These are phyloP conservation scores for Zonitis immaculata DNA, from an alignment of 2,888 invertebrate species.

Conservation along the genomic window DNA sequence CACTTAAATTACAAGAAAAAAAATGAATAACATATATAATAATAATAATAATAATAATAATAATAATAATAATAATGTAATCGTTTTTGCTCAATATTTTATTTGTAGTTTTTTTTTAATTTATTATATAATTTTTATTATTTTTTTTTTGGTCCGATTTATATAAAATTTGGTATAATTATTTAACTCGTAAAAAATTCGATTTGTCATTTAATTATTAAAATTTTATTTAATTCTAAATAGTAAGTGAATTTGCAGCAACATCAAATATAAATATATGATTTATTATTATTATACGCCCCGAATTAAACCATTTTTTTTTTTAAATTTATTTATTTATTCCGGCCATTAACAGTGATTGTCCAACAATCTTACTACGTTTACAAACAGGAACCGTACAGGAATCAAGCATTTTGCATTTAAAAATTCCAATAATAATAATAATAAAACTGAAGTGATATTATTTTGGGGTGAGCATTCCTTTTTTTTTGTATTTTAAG, in stretches of 20 bases:
- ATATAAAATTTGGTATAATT: slow-evolving; percentile 8
- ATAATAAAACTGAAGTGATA: too few species aligned
- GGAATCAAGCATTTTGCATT: not conserved
- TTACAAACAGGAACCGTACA: not conserved
- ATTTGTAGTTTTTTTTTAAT: slow-evolving; percentile 9
- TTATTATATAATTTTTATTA: slow-evolving; percentile 6
- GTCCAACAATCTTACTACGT: not conserved
- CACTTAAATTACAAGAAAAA: too few species aligned
- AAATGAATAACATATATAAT: too few species aligned
- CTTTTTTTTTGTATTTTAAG: not conserved
- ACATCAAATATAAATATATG: slow-evolving; percentile 13
- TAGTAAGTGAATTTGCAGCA: not conserved
- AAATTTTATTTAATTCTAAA: not conserved
- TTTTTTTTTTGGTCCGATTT: slow-evolving; percentile 12
- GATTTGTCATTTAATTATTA: slow-evolving; percentile 10
- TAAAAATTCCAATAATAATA: not conserved
- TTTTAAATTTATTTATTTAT: not conserved
- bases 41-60: too few species aligned
- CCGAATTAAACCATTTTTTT: not conserved
- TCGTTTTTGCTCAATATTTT: slow-evolving; percentile 8
- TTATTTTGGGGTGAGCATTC: not conserved
- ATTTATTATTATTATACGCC: slow-evolving; percentile 10
- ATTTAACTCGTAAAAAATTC: slow-evolving; percentile 10
- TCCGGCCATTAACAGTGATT: not conserved
- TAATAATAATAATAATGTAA: not conserved